A percentile compares a stretch with the other conserved stretches of the same genome.
phyloP scores from a whole-genome alignment of 2,113 vertebrate species.

The Siphamia tubifer region DNA sequence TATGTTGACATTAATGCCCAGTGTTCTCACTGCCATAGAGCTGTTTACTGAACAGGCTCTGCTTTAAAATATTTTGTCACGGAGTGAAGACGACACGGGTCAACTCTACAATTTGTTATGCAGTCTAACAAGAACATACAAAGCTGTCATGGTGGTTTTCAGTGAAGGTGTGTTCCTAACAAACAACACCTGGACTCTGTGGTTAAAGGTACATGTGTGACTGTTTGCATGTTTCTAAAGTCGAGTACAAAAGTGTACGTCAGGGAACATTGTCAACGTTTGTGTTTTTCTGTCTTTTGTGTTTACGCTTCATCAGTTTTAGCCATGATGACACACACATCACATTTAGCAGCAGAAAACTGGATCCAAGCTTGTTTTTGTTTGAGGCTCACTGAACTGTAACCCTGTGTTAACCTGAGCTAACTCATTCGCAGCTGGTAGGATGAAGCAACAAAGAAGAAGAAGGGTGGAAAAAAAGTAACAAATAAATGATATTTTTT shows the following conservation, averaged over 20 bases:
- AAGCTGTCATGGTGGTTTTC: background rate
- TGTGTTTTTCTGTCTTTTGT: no score
- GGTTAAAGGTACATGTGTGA: background rate
- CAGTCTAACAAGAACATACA: background rate
- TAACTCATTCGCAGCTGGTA: background rate
- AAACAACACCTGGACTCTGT: slow-evolving; percentile 12
- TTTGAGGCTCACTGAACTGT: background rate
- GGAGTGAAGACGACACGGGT: background rate
- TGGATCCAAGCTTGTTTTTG: background rate
- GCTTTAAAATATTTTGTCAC: background rate
- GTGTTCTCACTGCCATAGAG: background rate
- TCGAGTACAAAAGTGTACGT: background rate
- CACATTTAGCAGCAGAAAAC: slow-evolving; percentile 11
- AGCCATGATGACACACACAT: slow-evolving; percentile 35
- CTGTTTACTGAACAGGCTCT: background rate
- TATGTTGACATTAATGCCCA: background rate
- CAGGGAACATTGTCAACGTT: slow-evolving; percentile 24
- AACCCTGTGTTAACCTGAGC: background rate
- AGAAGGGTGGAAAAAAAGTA: no score
- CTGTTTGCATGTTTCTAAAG: background rate
- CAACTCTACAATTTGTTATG: background rate
- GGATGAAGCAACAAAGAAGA: no score
- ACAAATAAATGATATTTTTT: no score
- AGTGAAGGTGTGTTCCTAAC: background rate
- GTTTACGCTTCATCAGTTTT: slow-evolving; percentile 20